Evolutionary conservation across 2,113 vertebrate species (phyloP), one percentile per base, ranked within the genome.

Genomic region (Seriola aureovittata): DNA sequence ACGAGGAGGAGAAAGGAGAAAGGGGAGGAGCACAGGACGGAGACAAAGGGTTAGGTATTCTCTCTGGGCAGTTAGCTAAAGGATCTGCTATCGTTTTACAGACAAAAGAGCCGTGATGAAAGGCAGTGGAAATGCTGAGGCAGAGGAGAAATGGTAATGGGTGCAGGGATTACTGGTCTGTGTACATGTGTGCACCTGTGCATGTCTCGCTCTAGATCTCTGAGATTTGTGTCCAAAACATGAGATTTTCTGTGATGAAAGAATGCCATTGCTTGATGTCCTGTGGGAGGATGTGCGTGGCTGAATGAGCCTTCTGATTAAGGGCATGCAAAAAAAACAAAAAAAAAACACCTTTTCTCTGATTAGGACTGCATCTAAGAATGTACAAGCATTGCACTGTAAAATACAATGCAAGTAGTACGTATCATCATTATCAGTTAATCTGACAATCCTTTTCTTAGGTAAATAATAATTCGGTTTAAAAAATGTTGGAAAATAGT

Each of bases 161-260:
- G 14, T 2, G 36, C 25, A 4, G 80, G 79, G 83, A 78, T 81
- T 83, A 82, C 46, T 46, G 55, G 75, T 25, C 6, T 10, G 16
- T 57, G 85, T 60, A 64, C 69, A 48, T 75, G 74, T 60, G 48
- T 71, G 73, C 14, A 62, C 42, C 42, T 75, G 55, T 68, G 76
- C 74, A 72, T 5, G 78, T 77, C 63, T 78, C 44, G 21, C 72
- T 81, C n/a, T 32, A 48, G 46, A 74, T 78, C 81, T 46, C 68
- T 48, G 52, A 70, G 69, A 68, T 91, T 80, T 91, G 91, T 86
- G 69, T 82, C 84, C 85, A 88, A 93, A 91, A 91, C 90, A 88
- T 21, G 42, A 80, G 81, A 75, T 73, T 86, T 85, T 82, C 65
- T 54, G 25, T 11, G 60, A 44, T 57, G 77, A 60, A 81, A 73